Conservation (phyloP, 2,888 invertebrate genomes). For the Parelbella ahira region DNA sequence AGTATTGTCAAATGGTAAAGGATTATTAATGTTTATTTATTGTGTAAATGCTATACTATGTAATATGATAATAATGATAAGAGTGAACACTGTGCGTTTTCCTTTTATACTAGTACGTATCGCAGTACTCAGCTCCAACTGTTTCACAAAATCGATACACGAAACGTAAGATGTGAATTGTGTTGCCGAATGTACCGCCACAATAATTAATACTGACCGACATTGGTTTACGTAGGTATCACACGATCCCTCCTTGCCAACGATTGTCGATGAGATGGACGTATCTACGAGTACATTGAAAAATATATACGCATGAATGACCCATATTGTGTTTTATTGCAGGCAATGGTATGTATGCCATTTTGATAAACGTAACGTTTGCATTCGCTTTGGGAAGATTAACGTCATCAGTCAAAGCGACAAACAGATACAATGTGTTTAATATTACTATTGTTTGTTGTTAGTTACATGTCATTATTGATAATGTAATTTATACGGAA, state of each 20-base stretch:
- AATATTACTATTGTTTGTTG: too few relatives aligned
- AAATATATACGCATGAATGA: slow-evolving; percentile 58
- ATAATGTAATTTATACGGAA: too few relatives aligned
- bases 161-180: too few relatives aligned
- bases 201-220: slow-evolving; percentile 55
- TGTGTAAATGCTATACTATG: slow-evolving; percentile 46
- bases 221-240: slow-evolving; percentile 55
- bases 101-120: slow-evolving; percentile 60
- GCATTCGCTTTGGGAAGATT: slow-evolving; percentile 3
- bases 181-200: slow-evolving; percentile 35
- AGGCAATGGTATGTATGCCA: slow-evolving; percentile 37
- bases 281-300: slow-evolving; percentile 38
- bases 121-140: slow-evolving; percentile 44
- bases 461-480: too few relatives aligned
- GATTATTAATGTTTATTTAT: slow-evolving; percentile 35
- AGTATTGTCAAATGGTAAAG: slow-evolving; percentile 78
- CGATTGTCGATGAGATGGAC: slow-evolving; percentile 43
- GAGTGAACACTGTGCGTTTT: slow-evolving; percentile 70
- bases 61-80: slow-evolving; percentile 47
- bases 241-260: slow-evolving; percentile 46
- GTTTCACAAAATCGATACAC: slow-evolving; percentile 44
- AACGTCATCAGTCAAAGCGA: slow-evolving; percentile 21
- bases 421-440: too few relatives aligned
- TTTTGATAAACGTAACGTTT: slow-evolving; percentile 2
- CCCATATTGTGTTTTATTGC: slow-evolving; percentile 42